A percentile compares a stretch with the other conserved stretches of the same genome.
Evolutionary conservation across 37 sponge, comb jelly and placozoan genomes (phyloP).

Genomic region (Axinella damicornis): DNA sequence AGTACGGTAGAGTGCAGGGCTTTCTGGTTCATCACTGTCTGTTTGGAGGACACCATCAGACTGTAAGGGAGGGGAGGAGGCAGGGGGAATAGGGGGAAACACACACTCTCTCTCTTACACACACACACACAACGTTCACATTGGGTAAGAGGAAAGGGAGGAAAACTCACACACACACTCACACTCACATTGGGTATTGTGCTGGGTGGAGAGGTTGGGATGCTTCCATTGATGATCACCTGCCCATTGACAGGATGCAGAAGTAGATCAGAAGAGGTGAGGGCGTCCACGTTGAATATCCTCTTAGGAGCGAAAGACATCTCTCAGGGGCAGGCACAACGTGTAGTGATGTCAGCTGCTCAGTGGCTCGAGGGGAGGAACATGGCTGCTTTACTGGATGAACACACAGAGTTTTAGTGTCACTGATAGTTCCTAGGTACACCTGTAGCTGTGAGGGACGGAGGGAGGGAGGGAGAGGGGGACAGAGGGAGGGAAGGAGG

Average conservation of each 20-base stretch:
- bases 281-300: neutral
- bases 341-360: too few relatives aligned
- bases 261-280: neutral
- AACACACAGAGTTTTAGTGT: too few relatives aligned
- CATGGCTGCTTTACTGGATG: too few relatives aligned
- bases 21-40: neutral
- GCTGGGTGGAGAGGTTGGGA: neutral
- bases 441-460: neutral
- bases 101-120: too few relatives aligned
- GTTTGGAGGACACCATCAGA: neutral
- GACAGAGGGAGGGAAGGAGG: constrained; percentile 1
- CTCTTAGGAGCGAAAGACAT: constrained; percentile 16
- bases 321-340: neutral
- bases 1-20: constrained; percentile 16
- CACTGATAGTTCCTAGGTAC: too few relatives aligned
- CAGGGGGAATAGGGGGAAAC: too few relatives aligned
- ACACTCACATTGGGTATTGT: too few relatives aligned
- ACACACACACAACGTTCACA: too few relatives aligned
- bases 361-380: too few relatives aligned
- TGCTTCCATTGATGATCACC: neutral
- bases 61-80: neutral
- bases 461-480: neutral
- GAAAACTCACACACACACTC: too few relatives aligned
- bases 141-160: too few relatives aligned
- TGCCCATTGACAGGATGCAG: neutral